Conservation (phyloP, 2,797 vertebrate species). For the Spondyliosoma cantharus region DNA sequence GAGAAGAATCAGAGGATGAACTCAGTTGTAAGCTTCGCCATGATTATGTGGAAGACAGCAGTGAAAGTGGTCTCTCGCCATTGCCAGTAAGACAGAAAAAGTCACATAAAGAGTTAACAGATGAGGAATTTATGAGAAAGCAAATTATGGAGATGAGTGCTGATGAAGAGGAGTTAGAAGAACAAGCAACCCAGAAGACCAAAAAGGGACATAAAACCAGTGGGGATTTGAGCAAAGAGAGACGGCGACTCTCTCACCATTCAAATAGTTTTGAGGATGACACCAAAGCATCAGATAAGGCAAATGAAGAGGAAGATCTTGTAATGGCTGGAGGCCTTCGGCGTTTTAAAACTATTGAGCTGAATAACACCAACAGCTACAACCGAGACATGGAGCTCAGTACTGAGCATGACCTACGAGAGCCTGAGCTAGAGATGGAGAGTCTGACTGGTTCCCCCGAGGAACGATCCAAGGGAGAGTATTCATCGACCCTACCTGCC, state of each 20-base stretch:
- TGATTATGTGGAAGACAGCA: conserved; percentile 98
- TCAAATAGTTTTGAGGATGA: conserved; percentile 92
- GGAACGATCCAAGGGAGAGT: conserved; percentile 96
- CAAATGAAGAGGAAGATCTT: conserved; percentile 85
- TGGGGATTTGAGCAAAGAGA: conserved; percentile 89
- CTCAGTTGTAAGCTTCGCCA: conserved; percentile 96
- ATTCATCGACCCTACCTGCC: conserved; percentile 96
- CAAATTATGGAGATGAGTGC: conserved; percentile 99
- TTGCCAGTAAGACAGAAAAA: conserved; percentile 89
- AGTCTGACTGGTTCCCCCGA: conserved; percentile 98
- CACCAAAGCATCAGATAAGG: conserved; percentile 85
- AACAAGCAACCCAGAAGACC: conserved; percentile 79
- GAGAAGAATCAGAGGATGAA: conserved; percentile 92
- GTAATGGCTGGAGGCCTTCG: conserved; percentile 91
- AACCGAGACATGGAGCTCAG: conserved; percentile 91
- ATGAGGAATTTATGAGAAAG: conserved; percentile 98
- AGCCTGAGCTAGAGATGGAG: conserved; percentile 99
- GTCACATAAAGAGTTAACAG: conserved; percentile 86
- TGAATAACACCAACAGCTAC: conserved; percentile 95
- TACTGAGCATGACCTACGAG: conserved; percentile 90
- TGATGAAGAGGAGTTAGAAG: conserved; percentile 94
- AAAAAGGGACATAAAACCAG: conserved; percentile 89
- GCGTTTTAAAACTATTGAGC: conserved; percentile 98
- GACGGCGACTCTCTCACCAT: conserved; percentile 89
- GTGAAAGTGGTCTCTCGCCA: conserved; percentile 94